Conservation (phyloP, 2,797 vertebrate genomes). For the Prionace glauca region DNA sequence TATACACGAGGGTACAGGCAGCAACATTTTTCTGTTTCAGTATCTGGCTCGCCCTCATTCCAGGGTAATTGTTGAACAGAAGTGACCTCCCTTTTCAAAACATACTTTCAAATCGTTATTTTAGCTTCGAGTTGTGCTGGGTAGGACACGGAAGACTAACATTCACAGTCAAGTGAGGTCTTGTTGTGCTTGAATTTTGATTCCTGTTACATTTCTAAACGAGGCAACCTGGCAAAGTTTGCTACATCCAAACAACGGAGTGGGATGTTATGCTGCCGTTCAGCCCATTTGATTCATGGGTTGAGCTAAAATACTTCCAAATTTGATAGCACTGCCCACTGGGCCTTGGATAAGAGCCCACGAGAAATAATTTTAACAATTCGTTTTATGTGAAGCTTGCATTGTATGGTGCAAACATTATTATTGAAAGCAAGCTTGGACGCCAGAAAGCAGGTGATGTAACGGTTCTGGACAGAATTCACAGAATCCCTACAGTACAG, state of each 20-base stretch:
- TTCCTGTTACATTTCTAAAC: neutral
- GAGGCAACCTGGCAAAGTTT: neutral
- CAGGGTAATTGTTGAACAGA: neutral
- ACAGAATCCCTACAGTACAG: too few relatives aligned
- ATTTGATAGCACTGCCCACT: neutral
- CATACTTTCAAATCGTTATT: neutral
- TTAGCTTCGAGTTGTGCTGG: neutral
- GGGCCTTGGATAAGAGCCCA: neutral
- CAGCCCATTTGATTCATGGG: neutral
- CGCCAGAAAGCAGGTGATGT: neutral
- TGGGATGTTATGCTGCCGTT: neutral
- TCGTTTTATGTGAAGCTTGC: neutral
- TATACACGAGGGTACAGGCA: neutral
- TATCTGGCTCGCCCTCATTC: neutral
- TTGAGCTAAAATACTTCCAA: neutral
- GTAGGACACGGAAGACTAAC: neutral
- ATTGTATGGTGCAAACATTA: neutral
- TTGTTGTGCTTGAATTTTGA: neutral
- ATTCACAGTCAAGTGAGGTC: neutral
- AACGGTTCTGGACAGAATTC: too few relatives aligned
- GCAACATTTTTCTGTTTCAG: neutral
- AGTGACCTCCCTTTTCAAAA: neutral
- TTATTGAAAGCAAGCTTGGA: neutral
- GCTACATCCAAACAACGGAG: neutral
- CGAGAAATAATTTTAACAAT: neutral